Evolutionary conservation across 2,797 vertebrate species (phyloP).

Genomic region (Ambastaia sidthimunki): DNA sequence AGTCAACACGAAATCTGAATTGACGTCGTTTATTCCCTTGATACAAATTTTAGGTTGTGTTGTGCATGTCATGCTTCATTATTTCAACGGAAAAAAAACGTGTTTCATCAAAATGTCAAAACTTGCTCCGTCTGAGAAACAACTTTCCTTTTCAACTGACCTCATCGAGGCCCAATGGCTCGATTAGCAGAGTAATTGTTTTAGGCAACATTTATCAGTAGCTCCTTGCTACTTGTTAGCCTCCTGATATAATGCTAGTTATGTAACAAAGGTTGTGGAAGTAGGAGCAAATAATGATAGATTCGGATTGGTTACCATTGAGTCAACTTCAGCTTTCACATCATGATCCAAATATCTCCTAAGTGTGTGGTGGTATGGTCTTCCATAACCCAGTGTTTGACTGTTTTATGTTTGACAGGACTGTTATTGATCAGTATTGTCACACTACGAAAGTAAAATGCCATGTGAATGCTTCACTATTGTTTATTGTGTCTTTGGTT

Average conservation of each 20-base stretch:
- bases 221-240: too few relatives aligned
- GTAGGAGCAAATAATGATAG: background rate
- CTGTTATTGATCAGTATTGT: too few relatives aligned
- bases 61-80: background rate
- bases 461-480: background rate
- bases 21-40: too few relatives aligned
- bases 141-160: too few relatives aligned
- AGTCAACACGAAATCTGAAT: background rate
- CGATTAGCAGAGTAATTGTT: too few relatives aligned
- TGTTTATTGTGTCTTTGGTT: background rate
- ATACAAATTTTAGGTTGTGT: background rate
- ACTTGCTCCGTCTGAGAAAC: background rate
- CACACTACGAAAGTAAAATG: background rate
- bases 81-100: background rate
- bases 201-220: too few relatives aligned
- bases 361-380: too few relatives aligned
- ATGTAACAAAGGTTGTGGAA: background rate
- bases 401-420: too few relatives aligned
- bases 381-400: too few relatives aligned
- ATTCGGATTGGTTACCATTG: background rate
- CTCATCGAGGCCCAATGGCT: too few relatives aligned
- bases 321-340: background rate
- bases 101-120: background rate
- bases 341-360: too few relatives aligned
- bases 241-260: too few relatives aligned